Evolutionary conservation across 2,797 vertebrate genomes (phyloP).

Genomic region (Lacerta bilineata): DNA sequence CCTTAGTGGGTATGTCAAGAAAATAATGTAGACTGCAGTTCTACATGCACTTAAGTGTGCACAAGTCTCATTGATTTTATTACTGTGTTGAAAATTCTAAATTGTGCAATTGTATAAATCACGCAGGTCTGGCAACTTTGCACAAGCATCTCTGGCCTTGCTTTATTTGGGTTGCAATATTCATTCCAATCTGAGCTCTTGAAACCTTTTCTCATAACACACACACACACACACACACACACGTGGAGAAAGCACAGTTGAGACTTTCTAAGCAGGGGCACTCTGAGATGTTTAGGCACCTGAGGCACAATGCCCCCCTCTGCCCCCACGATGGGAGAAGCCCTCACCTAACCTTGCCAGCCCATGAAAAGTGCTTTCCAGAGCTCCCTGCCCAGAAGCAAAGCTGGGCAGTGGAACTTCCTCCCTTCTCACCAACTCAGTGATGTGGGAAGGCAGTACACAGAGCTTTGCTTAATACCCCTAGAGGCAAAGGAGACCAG

Average conservation of each 20-base stretch:
- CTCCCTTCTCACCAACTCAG: too few species aligned
- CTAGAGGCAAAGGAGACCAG: too few species aligned
- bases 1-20: not conserved
- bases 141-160: not conserved
- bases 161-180: not conserved
- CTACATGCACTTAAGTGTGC: not conserved
- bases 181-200: not conserved
- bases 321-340: too few species aligned
- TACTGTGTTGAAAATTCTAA: conserved; percentile 19
- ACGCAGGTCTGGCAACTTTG: conserved; percentile 2
- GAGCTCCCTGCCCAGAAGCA: too few species aligned
- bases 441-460: too few species aligned
- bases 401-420: too few species aligned
- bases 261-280: not conserved
- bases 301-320: too few species aligned
- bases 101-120: conserved; percentile 37
- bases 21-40: not conserved
- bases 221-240: not conserved
- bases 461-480: too few species aligned
- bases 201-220: not conserved
- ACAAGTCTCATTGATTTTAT: conserved; percentile 10
- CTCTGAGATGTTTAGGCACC: too few species aligned
- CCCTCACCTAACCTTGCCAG: too few species aligned
- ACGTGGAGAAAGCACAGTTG: not conserved
- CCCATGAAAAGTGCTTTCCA: too few species aligned